phyloP scores from a whole-genome alignment of 2,888 invertebrate species.

The Agriotes lineatus region DNA sequence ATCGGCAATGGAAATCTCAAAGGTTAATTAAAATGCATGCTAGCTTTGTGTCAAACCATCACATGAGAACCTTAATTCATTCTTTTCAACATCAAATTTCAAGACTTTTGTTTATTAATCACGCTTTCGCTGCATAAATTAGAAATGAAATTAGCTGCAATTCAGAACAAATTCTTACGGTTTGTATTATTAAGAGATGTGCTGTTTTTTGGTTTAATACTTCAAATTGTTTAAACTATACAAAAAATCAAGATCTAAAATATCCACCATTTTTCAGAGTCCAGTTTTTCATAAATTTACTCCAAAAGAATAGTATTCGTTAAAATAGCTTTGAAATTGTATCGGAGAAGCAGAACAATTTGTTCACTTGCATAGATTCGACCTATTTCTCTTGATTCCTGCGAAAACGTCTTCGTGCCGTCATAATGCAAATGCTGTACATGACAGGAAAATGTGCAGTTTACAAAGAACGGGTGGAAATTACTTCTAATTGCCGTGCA shows the following conservation, averaged over 20 bases:
- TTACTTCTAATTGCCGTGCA: slow-evolving; percentile 59
- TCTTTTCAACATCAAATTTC: slow-evolving; percentile 10
- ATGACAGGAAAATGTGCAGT: slow-evolving; percentile 61
- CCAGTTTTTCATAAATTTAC: no score
- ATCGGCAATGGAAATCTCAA: slow-evolving; percentile 21
- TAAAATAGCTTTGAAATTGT: no score
- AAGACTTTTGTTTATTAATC: slow-evolving; percentile 17
- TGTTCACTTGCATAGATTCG: no score
- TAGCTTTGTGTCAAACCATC: slow-evolving; percentile 12
- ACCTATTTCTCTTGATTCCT: neutral
- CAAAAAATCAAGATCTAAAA: no score
- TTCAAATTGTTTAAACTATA: no score
- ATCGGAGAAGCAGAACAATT: no score
- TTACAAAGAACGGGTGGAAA: slow-evolving; percentile 60
- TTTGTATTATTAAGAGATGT: no score
- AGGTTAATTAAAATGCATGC: slow-evolving; percentile 23
- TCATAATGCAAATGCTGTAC: slow-evolving; percentile 48
- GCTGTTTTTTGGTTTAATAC: no score
- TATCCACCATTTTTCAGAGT: no score
- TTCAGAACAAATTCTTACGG: no score
- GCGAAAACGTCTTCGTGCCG: slow-evolving; percentile 15
- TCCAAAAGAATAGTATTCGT: no score
- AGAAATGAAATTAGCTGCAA: no score
- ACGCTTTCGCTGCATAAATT: slow-evolving; percentile 1
- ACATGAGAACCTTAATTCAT: slow-evolving; percentile 18